phyloP scores from a whole-genome alignment of 2,113 vertebrate species.

The Laterallus jamaicensis region DNA sequence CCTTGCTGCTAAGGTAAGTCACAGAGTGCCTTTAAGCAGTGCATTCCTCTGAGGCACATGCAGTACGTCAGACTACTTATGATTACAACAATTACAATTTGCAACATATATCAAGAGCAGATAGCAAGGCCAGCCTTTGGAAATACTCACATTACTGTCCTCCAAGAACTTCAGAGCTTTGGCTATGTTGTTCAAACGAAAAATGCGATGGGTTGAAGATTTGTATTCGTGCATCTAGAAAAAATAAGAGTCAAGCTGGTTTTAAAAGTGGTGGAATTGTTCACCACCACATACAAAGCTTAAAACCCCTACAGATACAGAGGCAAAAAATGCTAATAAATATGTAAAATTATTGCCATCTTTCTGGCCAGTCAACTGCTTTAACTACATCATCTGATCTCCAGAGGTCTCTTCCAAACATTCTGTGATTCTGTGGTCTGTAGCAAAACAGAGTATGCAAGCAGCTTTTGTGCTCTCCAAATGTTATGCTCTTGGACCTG shows the following conservation, averaged over 20 bases:
- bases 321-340: slow-evolving; percentile 9
- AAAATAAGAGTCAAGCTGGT: background rate
- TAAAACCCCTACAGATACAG: background rate
- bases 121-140: background rate
- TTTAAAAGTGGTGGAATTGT: background rate
- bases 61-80: background rate
- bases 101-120: background rate
- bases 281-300: background rate
- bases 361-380: background rate
- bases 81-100: background rate
- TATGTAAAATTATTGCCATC: background rate
- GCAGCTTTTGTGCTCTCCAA: background rate
- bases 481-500: background rate
- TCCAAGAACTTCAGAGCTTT: slow-evolving; percentile 93
- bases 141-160: slow-evolving; percentile 91
- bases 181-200: slow-evolving; percentile 96
- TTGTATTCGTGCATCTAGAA: slow-evolving; percentile 91
- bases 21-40: background rate
- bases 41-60: background rate
- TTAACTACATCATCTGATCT: background rate
- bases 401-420: no score
- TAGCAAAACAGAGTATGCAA: background rate
- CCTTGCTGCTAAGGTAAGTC: background rate
- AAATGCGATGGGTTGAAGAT: slow-evolving; percentile 93
- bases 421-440: background rate